Evolutionary conservation across 2,888 invertebrate genomes (phyloP), one percentile per base, ranked within the genome.

Genomic region (Temnothorax ravouxi): DNA sequence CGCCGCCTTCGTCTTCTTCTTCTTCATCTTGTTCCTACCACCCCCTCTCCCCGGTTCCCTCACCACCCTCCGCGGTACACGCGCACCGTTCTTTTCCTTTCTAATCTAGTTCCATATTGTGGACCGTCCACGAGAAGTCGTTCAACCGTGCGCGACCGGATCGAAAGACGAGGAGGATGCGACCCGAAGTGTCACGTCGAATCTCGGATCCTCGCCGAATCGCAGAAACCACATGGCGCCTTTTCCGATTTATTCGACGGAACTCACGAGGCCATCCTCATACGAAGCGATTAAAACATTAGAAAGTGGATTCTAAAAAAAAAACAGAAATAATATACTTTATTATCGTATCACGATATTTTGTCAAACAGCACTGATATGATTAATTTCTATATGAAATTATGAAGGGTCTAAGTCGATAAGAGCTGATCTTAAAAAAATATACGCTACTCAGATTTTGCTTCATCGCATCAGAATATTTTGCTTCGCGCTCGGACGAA

Each of bases 1-100:
- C 88, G 67, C 82, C 75, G 71, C 72, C 81, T 83, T 80, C 85
- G 81, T 88, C 74, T 15, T 34, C 71, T 15, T 34, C 74, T 29
- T 50, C 74, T 47, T 64, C 67, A 47, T 81, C 85, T 52, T 74
- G 80, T 72, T 69, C 29, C n/a, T 38, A 9, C 59, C 25, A 54
- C 13, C 44, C 11, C 69, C 44, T 38, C 61, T 47, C 71, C 50
- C 44, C 21, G 2, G 18, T 3, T 9, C 4, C 5, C n/a, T 13
- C 47, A 1, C 47, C 18, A 0, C 67, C 6, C 44, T 2, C 18
- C n/a, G 4, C 15, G 11, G 3, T 29, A 41, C 82, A 41, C 75
- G 15, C 71, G 47, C 80, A 13, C 34, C 29, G 13, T 44, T 69
- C 41, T 67, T 62, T 38, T 3, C 38, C 72, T 38, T 34, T 64